These are phyloP conservation scores for Trematomus loennbergii DNA, from an alignment of 2,113 vertebrate species.

Conservation along the genomic window DNA sequence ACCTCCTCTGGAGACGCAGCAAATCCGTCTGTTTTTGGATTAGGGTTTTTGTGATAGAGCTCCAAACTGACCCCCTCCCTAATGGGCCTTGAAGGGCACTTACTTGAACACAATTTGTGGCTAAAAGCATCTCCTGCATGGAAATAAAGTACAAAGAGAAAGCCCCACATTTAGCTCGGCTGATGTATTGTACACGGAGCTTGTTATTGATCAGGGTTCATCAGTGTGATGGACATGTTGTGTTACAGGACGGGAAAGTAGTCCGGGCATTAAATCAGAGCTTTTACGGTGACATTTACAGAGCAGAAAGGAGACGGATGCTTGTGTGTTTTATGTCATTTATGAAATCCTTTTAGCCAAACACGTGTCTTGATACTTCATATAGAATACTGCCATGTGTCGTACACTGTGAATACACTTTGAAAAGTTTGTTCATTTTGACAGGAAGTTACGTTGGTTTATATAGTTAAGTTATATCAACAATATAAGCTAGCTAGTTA, in stretches of 20 bases:
- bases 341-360: constrained; percentile 28
- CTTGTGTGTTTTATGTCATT: constrained; percentile 10
- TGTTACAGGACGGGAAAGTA: constrained; percentile 51
- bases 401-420: too few species aligned
- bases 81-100: constrained; percentile 67
- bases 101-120: constrained; percentile 64
- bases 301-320: constrained; percentile 35
- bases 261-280: constrained; percentile 67
- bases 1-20: constrained; percentile 64
- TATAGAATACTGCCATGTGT: too few species aligned
- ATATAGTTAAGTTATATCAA: too few species aligned
- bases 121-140: constrained; percentile 65
- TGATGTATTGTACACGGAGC: constrained; percentile 23
- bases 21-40: constrained; percentile 84
- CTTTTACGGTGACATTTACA: constrained; percentile 61
- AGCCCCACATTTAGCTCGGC: constrained; percentile 44
- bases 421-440: too few species aligned
- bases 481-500: too few species aligned
- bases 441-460: too few species aligned
- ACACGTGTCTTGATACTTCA: neutral
- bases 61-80: constrained; percentile 65
- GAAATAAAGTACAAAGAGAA: constrained; percentile 54
- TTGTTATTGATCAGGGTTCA: constrained; percentile 69
- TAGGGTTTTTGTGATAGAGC: constrained; percentile 59
- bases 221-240: constrained; percentile 68